phyloP scores from a whole-genome alignment of 1,140 invertebrate species.

The Drusus annulatus region DNA sequence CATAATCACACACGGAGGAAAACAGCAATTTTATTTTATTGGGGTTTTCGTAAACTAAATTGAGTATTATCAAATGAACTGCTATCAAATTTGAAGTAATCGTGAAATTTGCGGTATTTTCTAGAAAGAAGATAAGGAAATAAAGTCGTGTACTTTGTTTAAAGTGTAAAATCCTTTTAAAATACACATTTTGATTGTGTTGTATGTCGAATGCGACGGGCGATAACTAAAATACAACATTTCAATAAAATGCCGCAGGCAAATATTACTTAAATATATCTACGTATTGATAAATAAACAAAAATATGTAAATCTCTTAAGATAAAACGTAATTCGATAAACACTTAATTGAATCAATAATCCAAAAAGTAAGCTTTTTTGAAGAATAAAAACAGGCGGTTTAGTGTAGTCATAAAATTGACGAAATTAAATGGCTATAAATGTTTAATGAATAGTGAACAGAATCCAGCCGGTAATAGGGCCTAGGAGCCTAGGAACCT shows the following conservation, averaged over 20 bases:
- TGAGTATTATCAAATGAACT: no score
- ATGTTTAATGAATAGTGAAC: not conserved
- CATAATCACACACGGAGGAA: no score
- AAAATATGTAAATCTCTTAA: no score
- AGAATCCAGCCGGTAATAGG: slow-evolving; percentile 12
- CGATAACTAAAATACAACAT: slow-evolving; percentile 11
- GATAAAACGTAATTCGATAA: no score
- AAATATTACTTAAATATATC: not conserved
- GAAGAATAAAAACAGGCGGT: not conserved
- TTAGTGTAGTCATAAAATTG: slow-evolving; percentile 16
- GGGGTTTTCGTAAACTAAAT: no score
- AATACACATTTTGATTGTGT: slow-evolving; percentile 18
- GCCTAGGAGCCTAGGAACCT: not conserved
- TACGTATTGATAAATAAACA: no score
- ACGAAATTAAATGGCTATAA: slow-evolving; percentile 28
- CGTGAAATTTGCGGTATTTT: slow-evolving; percentile 8
- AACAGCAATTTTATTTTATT: no score
- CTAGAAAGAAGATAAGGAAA: slow-evolving; percentile 3
- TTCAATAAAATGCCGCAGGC: slow-evolving; percentile 5
- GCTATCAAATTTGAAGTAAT: no score
- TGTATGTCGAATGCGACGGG: not conserved
- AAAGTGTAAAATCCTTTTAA: slow-evolving; percentile 22
- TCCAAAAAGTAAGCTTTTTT: not conserved
- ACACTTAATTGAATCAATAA: slow-evolving; percentile 29
- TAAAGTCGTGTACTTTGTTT: slow-evolving; percentile 9